These are phyloP conservation scores for Holcopasites calliopsidis DNA, from an alignment of 1,140 invertebrate genomes.

Conservation along the genomic window DNA sequence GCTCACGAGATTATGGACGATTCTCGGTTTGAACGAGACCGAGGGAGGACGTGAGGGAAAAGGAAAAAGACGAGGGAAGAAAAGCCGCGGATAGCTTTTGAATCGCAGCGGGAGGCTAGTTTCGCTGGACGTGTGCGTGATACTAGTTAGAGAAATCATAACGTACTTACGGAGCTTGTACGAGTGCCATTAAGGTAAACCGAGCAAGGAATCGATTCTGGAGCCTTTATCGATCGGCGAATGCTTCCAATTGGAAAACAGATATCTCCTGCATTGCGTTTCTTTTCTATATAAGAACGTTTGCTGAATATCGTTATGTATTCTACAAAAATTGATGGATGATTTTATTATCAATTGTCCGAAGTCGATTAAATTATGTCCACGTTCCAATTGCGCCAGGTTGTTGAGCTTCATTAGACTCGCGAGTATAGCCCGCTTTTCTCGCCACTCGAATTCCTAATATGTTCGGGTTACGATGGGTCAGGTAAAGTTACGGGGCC, in stretches of 20 bases:
- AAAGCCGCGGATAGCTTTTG: constrained; percentile 13
- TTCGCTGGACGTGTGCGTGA: constrained; percentile 62
- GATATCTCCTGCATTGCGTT: constrained; percentile 31
- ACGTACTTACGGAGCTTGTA: constrained; percentile 62
- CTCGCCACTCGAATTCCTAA: constrained; percentile 63
- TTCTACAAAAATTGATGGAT: too few species aligned
- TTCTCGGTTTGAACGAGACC: constrained; percentile 29
- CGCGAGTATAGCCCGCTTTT: constrained; percentile 3
- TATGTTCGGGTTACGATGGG: constrained; percentile 63
- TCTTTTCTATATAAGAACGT: constrained; percentile 10
- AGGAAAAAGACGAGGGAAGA: neutral
- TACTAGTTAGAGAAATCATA: constrained; percentile 73
- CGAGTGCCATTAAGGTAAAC: constrained; percentile 64
- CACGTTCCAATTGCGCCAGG: constrained; percentile 49
- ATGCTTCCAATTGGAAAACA: constrained; percentile 25
- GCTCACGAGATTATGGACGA: constrained; percentile 63
- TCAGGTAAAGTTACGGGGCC: constrained; percentile 56
- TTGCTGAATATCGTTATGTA: too few species aligned
- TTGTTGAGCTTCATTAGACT: constrained; percentile 54
- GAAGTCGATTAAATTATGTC: constrained; percentile 63
- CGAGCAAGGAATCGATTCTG: constrained; percentile 62
- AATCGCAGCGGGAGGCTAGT: constrained; percentile 46
- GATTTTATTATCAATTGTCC: constrained; percentile 10
- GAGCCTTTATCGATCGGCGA: constrained; percentile 44
- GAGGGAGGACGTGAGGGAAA: too few species aligned